Percentiles rank a stretch among this genome's conserved stretches.
These are phyloP conservation scores for Thaumatotibia leucotreta DNA, from an alignment of 1,140 invertebrate species.

Conservation along the genomic window DNA sequence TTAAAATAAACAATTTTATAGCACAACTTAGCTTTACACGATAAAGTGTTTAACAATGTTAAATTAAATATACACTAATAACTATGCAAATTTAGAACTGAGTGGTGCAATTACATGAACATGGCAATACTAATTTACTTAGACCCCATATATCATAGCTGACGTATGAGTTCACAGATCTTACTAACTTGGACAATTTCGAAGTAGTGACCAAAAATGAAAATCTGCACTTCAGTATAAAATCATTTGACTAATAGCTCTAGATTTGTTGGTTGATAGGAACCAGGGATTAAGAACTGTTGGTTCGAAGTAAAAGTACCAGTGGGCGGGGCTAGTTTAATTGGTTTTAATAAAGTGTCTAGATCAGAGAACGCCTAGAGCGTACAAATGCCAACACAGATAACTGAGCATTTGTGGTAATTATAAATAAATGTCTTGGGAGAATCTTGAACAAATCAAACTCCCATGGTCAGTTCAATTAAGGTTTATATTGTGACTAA, in stretches of 20 bases:
- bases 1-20: not conserved
- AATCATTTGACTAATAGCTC: not conserved
- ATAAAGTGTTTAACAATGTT: slow-evolving; percentile 9
- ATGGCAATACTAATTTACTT: slow-evolving; percentile 20
- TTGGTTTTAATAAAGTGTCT: slow-evolving; percentile 19
- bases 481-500: too few relatives aligned
- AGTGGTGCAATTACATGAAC: slow-evolving; percentile 31
- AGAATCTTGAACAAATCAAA: too few relatives aligned
- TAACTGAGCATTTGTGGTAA: too few relatives aligned
- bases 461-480: too few relatives aligned
- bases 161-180: slow-evolving; percentile 18
- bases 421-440: too few relatives aligned
- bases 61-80: slow-evolving; percentile 32
- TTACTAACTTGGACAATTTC: not conserved
- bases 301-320: not conserved
- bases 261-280: not conserved
- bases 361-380: slow-evolving; percentile 33
- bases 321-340: not conserved
- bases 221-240: not conserved
- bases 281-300: not conserved
- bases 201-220: not conserved
- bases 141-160: slow-evolving; percentile 15
- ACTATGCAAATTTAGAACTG: slow-evolving; percentile 46
- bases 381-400: too few relatives aligned
- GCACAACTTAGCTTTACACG: not conserved